Evolutionary conservation across 1,140 invertebrate genomes (phyloP).

Genomic region (Pachypeltis micranthus): DNA sequence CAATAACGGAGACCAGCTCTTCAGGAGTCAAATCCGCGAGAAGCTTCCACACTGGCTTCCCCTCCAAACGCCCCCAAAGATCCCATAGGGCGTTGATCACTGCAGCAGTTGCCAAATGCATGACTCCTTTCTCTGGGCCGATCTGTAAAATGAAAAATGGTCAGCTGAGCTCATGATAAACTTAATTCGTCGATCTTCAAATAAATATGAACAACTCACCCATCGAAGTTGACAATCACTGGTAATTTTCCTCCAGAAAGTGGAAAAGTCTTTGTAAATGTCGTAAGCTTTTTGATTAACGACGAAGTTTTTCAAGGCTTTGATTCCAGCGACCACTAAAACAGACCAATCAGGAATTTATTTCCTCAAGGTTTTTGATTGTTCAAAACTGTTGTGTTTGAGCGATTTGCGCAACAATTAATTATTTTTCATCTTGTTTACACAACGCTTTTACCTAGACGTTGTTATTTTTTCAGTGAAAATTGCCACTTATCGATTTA

Average conservation of each 20-base stretch:
- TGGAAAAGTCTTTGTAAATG: constrained; percentile 64
- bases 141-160: constrained; percentile 42
- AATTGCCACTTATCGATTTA: too few species aligned
- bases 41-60: constrained; percentile 78
- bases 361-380: too few species aligned
- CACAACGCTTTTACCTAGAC: too few species aligned
- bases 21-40: constrained; percentile 72
- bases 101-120: constrained; percentile 76
- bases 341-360: constrained; percentile 13
- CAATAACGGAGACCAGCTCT: constrained; percentile 67
- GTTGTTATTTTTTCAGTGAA: too few species aligned
- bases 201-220: constrained; percentile 53
- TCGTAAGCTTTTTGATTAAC: constrained; percentile 47
- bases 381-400: too few species aligned
- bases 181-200: too few species aligned
- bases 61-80: constrained; percentile 70
- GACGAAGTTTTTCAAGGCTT: constrained; percentile 53
- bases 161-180: too few species aligned
- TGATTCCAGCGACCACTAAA: constrained; percentile 58
- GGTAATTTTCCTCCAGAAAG: constrained; percentile 67
- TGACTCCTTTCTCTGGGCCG: constrained; percentile 84
- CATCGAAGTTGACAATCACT: constrained; percentile 83
- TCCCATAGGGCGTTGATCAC: constrained; percentile 86
- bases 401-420: too few species aligned
- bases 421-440: too few species aligned